Evolutionary conservation across 2,888 invertebrate genomes (phyloP).

Genomic region (Calameuta filiformis): DNA sequence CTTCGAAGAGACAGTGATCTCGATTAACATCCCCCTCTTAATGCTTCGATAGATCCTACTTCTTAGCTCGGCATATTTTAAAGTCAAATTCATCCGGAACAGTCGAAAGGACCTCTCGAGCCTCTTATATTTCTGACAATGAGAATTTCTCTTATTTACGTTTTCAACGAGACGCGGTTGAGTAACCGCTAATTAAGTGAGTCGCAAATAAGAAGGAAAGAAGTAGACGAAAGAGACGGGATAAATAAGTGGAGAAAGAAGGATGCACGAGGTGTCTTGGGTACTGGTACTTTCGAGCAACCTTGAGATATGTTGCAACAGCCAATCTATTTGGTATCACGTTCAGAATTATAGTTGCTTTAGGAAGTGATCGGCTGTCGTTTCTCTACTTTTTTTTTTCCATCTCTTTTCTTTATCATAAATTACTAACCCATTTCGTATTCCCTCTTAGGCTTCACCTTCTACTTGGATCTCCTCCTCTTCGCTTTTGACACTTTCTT

Average conservation of each 20-base stretch:
- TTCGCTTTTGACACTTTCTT: background rate
- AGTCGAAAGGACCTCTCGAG: no score
- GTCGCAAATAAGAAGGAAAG: background rate
- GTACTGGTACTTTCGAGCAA: no score
- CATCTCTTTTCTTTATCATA: background rate
- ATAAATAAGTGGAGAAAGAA: no score
- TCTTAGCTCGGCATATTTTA: no score
- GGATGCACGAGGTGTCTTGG: no score
- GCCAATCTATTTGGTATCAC: background rate
- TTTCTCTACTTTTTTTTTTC: background rate
- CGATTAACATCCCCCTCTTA: no score
- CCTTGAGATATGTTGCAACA: background rate
- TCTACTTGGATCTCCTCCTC: background rate
- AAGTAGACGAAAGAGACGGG: background rate
- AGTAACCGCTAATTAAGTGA: slow-evolving; percentile 24
- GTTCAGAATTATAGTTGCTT: background rate
- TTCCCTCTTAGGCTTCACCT: background rate
- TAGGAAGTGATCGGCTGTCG: background rate
- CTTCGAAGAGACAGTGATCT: no score
- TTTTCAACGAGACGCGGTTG: slow-evolving; percentile 19
- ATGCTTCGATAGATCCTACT: no score
- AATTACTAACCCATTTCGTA: background rate
- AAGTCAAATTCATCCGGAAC: no score
- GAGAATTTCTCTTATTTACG: slow-evolving; percentile 29
- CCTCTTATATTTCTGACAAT: background rate